Evolutionary conservation across 1,140 invertebrate genomes (phyloP), one percentile per base, ranked within the genome.

Genomic region (Conus ventricosus): DNA sequence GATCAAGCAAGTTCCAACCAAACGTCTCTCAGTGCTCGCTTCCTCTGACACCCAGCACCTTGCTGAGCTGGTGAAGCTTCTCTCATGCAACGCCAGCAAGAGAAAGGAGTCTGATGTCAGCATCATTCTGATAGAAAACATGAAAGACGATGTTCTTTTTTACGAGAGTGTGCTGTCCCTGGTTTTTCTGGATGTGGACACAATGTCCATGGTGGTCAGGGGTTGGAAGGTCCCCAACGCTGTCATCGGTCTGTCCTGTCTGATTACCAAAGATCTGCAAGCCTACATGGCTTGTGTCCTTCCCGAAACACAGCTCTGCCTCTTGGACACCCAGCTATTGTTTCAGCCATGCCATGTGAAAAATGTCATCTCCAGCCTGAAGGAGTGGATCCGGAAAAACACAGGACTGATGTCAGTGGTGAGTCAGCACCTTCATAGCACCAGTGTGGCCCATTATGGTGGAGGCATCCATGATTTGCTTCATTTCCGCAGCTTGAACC

Each of bases 311-410:
- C 63, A 88, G 27, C 76, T 88, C 23, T 27, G 84, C 1, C 53
- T 88, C 1, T 15, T 88, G 71, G 88, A 88, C 82, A 85, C 88
- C 4, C 53, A 80, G 15, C 76, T 13, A 6, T 51, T 84, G n/a
- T 89, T 89, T 60, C 39, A 39, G 39, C 39, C 39, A 39, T 39
- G 39, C 39, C 39, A 39, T 39, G 39, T 39, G 39, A 39, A 39
- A 39, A 51, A 60, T 5, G 17, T 75, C 15, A 84, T 89, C 4
- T 23, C 75, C n/a, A 23, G 27, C 23, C 11, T 25, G n/a, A 63
- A 57, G 57, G 57, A 57, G n/a, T 89, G 88, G 88, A 81, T 82
- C 51, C 17, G n/a, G 15, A 81, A 39, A 25, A 76, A 82, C 57
- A 57, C 76, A 67, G 27, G 55, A 20, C 63, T 71, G 17, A 85